Base-by-base conservation (phyloP, 2,888 invertebrate species). In the Tubulanus polymorphus region DNA sequence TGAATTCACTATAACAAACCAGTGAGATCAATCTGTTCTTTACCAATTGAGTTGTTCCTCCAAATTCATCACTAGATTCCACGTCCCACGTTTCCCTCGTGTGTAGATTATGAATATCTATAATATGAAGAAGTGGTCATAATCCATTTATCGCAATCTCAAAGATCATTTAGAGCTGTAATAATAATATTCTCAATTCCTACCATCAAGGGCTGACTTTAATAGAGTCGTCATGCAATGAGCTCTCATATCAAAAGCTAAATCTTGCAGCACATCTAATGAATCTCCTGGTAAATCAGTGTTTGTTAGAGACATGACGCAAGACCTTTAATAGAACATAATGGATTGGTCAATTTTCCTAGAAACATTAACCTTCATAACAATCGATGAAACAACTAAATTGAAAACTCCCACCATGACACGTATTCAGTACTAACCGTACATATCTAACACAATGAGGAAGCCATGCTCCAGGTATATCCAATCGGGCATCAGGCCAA, bases 261-360 rank as follows among this genome's bases (percentile, higher is more conserved):
- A 84, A 63, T 86, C 86, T 70, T 90, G 88, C 51, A 95, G 86
- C 57, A 91, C 86, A 66, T 90, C 90, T 53, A 93, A 81, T 3
- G 91, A 91, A 79, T 94, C 93, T 53, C 87, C 88, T 0, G 93
- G 93, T 56, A 94, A 81, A 78, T 95, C 94, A 35, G 93, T 81
- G 57, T 88, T 87, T 63, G 92, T 86, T 25, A 95, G 63, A 15
- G 74, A 73, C 37, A 88, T 86, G 72, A 92, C 91, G 48, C 91
- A 88, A 52, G 89, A 87, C 58, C 90, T 79, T 56, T 15, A 63
- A 48, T n/a, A n/a, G n/a, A n/a, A n/a, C n/a, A n/a, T n/a, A n/a
- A n/a, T n/a, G n/a, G n/a, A n/a, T n/a, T n/a, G n/a, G n/a, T n/a
- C n/a, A n/a, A n/a, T n/a, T n/a, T n/a, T n/a, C n/a, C n/a, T n/a